Conservation (phyloP, 2,888 invertebrate genomes). For the Aproaerema taeniolella region DNA sequence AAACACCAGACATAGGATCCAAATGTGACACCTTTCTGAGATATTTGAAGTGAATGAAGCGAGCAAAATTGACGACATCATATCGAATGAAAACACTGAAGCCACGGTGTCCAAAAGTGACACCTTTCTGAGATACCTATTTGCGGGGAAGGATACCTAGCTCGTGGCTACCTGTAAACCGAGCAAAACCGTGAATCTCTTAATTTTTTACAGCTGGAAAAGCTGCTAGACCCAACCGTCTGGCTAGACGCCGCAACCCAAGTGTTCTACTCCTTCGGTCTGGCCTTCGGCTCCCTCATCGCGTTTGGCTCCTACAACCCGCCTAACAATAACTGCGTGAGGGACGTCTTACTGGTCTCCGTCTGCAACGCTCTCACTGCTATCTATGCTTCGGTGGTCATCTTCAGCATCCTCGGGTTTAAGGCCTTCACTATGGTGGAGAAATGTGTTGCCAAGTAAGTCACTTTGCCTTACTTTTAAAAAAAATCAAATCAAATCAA, state of each 20-base stretch:
- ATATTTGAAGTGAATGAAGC: too few relatives aligned
- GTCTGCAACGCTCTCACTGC: conserved; percentile 96
- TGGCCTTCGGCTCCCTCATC: conserved; percentile 96
- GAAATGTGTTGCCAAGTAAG: conserved; percentile 82
- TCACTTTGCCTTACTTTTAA: conserved; percentile 13
- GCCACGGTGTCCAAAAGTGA: too few relatives aligned
- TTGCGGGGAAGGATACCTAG: too few relatives aligned
- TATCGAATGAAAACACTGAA: too few relatives aligned
- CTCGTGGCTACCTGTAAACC: too few relatives aligned
- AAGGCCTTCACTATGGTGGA: conserved; percentile 95
- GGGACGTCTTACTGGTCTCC: conserved; percentile 93
- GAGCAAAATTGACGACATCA: too few relatives aligned
- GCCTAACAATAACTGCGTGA: conserved; percentile 95
- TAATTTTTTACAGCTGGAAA: conserved; percentile 82
- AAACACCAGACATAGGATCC: too few relatives aligned
- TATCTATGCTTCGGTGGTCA: conserved; percentile 95
- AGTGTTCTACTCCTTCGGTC: conserved; percentile 96
- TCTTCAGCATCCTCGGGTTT: conserved; percentile 96
- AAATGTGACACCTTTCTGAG: too few relatives aligned
- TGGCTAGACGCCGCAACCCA: conserved; percentile 98
- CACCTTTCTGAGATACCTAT: too few relatives aligned
- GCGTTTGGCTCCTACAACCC: conserved; percentile 98
- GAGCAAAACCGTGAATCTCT: background rate
- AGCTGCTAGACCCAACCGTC: conserved; percentile 90
- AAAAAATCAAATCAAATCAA: too few relatives aligned